phyloP scores from a whole-genome alignment of 2,797 vertebrate genomes.

The Sebastiscus albofasciatus region DNA sequence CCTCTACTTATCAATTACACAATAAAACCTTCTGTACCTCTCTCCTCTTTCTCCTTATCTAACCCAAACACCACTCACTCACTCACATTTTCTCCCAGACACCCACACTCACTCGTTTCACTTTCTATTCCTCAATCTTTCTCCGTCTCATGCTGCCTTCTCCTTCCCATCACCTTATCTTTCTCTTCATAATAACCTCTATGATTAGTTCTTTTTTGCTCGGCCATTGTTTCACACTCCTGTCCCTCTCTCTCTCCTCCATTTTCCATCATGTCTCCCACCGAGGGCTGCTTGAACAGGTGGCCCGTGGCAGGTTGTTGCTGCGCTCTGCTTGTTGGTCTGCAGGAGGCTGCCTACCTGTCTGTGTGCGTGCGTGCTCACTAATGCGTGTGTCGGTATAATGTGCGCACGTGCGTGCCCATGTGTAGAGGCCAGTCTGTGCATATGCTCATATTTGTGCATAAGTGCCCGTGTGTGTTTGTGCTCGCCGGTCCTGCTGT shows the following conservation, averaged over 20 bases:
- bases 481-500: conserved; percentile 61
- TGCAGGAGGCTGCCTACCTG: conserved; percentile 67
- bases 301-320: conserved; percentile 75
- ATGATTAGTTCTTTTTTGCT: conserved; percentile 47
- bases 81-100: not conserved
- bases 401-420: not conserved
- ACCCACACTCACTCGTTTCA: not conserved
- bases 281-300: conserved; percentile 71
- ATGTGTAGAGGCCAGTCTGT: conserved; percentile 9
- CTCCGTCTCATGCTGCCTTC: not conserved
- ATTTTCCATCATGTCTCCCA: conserved; percentile 57
- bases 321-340: conserved; percentile 74
- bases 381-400: not conserved
- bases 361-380: conserved; percentile 30
- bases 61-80: not conserved
- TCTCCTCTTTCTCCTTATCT: not conserved
- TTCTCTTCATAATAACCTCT: conserved; percentile 56
- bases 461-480: conserved; percentile 18
- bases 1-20: not conserved
- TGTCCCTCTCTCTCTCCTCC: conserved; percentile 36
- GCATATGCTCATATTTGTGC: conserved; percentile 49
- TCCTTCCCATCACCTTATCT: conserved; percentile 34
- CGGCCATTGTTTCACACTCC: conserved; percentile 46
- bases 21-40: not conserved
- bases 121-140: conserved; percentile 15